Evolutionary conservation across 2,888 invertebrate genomes (phyloP).

Genomic region (Cryptosula pallasiana): DNA sequence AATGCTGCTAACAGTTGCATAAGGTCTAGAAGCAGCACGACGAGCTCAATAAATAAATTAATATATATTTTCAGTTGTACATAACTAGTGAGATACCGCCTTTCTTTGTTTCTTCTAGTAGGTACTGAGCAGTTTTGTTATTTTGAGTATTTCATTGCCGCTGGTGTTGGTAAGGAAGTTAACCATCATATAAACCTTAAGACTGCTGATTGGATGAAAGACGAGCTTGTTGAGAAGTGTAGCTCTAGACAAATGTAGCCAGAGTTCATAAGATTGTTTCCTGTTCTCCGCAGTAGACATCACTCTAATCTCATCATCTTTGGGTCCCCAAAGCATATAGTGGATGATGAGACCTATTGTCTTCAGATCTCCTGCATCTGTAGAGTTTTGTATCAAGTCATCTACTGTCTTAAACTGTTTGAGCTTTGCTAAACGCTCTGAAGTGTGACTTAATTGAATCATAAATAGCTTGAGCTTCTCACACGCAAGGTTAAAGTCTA

Average conservation of each 20-base stretch:
- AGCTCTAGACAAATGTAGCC: slow-evolving; percentile 11
- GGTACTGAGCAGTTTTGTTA: slow-evolving; percentile 10
- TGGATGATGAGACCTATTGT: slow-evolving; percentile 13
- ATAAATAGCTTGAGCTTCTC: slow-evolving; percentile 2
- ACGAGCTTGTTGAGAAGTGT: not conserved
- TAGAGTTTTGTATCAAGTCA: not conserved
- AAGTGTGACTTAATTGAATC: slow-evolving; percentile 11
- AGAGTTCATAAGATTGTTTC: slow-evolving; percentile 10
- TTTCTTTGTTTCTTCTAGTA: too few relatives aligned
- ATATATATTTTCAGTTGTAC: too few relatives aligned
- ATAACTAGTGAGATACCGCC: too few relatives aligned
- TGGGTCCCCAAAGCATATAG: slow-evolving; percentile 16
- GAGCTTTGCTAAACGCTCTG: not conserved
- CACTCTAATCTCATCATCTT: slow-evolving; percentile 15
- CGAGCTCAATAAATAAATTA: too few relatives aligned
- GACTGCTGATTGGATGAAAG: not conserved
- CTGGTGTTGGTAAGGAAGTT: slow-evolving; percentile 10
- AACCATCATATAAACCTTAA: not conserved
- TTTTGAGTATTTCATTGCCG: slow-evolving; percentile 1
- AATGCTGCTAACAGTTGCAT: too few relatives aligned
- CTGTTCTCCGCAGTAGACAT: slow-evolving; percentile 8
- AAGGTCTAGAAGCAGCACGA: too few relatives aligned
- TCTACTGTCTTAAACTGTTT: slow-evolving; percentile 11
- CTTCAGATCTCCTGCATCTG: slow-evolving; percentile 13
- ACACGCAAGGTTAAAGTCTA: not conserved